Evolutionary conservation across 1,140 invertebrate genomes (phyloP), one percentile per base, ranked within the genome.

Genomic region (Listronotus oregonensis): DNA sequence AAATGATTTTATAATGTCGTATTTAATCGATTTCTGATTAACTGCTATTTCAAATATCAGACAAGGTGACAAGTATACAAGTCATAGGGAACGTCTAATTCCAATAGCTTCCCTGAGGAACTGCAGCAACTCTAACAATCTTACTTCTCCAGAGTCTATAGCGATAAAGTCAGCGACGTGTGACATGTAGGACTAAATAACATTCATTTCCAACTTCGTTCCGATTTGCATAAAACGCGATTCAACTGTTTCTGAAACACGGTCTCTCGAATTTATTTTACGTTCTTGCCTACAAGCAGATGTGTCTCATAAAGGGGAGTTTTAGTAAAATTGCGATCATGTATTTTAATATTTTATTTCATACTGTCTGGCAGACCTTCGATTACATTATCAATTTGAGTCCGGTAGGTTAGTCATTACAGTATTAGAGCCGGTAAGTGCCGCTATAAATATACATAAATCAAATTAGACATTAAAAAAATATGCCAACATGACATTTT

Each of bases 141-240:
- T 55, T 37, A 12, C 51, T 34, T 34, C 43, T 39, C 43, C 37
- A 27, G 58, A 44, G 50, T 63, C 52, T 44, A 52, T 27, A 46
- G 60, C 40, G 52, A 63, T 32, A 43, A 64, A 64, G 43, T 47
- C 52, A 56, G 52, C 61, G 61, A 64, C 37, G 61, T 64, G 61
- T 64, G 61, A 64, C 52, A 56, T 64, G 49, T 56, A 55, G 51
- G 43, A 64, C 61, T 64, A 64, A 64, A 64, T 64, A 64, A 64
- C 61, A 64, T 56, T 64, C 61, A 27, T 64, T 64, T 17, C 32
- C 34, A 61, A 31, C 49, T 61, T 50, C 60, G 40, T 49, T 39
- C 14, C 61, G 42, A 64, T 64, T 64, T 64, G 61, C 61, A 64
- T 64, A 64, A 64, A 64, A 64, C 44, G 42, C 51, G 52, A 39